These are phyloP conservation scores for Zhengitettix transpicula DNA, from an alignment of 2,888 invertebrate species.

Conservation along the genomic window DNA sequence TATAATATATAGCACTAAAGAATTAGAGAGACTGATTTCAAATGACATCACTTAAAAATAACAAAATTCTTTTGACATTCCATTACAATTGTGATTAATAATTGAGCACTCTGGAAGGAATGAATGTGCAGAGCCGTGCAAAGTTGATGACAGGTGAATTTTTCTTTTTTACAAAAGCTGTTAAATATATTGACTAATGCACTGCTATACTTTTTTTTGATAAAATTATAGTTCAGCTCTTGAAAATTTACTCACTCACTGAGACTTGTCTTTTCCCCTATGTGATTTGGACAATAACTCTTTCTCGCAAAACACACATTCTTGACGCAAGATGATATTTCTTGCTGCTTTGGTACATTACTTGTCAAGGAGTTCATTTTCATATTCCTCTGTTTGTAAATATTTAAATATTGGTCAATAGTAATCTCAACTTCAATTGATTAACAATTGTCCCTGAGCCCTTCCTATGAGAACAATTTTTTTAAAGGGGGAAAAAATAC, in stretches of 20 bases:
- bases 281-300: no score
- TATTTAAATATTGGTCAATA: no score
- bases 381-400: no score
- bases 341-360: no score
- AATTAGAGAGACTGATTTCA: no score
- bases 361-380: no score
- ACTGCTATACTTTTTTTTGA: slow-evolving; percentile 4
- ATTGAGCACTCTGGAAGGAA: slow-evolving; percentile 56
- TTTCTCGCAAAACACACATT: not conserved
- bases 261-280: not conserved
- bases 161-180: slow-evolving; percentile 5
- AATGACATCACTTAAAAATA: no score
- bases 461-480: not conserved
- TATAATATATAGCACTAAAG: no score
- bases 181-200: slow-evolving; percentile 7
- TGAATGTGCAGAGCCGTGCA: slow-evolving; percentile 30
- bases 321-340: no score
- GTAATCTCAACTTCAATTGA: not conserved
- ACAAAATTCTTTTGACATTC: no score
- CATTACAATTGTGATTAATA: not conserved
- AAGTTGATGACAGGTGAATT: slow-evolving; percentile 6
- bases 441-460: slow-evolving; percentile 8
- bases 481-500: not conserved
- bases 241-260: not conserved
- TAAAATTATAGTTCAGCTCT: not conserved